phyloP scores from a whole-genome alignment of 1,140 invertebrate genomes.

The Papilio helenus region DNA sequence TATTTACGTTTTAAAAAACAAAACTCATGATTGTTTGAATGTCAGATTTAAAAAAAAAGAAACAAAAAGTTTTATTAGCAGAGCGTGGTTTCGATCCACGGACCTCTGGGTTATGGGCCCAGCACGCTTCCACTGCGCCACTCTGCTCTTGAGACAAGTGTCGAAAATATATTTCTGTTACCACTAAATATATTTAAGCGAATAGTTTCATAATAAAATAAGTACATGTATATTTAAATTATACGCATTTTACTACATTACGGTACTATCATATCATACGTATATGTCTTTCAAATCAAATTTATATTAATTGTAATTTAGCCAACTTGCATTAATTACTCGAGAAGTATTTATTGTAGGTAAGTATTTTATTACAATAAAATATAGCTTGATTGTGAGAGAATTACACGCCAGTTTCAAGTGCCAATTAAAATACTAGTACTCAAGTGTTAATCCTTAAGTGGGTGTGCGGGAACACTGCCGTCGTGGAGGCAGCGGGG shows the following conservation, averaged over 20 bases:
- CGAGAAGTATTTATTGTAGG: background rate
- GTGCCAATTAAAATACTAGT: constrained; percentile 36
- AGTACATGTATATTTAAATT: too few relatives aligned
- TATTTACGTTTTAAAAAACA: background rate
- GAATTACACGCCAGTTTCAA: constrained; percentile 18
- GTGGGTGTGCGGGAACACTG: constrained; percentile 30
- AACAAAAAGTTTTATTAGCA: constrained; percentile 51
- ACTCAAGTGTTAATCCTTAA: constrained; percentile 39
- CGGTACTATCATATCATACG: background rate
- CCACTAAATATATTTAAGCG: background rate
- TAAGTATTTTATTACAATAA: constrained; percentile 22
- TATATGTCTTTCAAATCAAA: background rate
- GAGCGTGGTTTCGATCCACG: constrained; percentile 72
- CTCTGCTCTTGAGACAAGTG: constrained; percentile 41
- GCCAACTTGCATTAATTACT: background rate
- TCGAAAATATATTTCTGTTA: background rate
- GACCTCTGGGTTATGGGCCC: constrained; percentile 72
- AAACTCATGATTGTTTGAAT: background rate
- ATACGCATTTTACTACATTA: too few relatives aligned
- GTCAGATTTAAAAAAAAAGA: constrained; percentile 39
- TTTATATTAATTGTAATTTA: background rate
- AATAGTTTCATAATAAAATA: too few relatives aligned
- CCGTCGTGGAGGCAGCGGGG: background rate
- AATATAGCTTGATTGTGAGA: constrained; percentile 32
- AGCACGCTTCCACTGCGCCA: constrained; percentile 56